Evolutionary conservation across 2,113 vertebrate species (phyloP), one percentile per base, ranked within the genome.

Genomic region (Carassius auratus): DNA sequence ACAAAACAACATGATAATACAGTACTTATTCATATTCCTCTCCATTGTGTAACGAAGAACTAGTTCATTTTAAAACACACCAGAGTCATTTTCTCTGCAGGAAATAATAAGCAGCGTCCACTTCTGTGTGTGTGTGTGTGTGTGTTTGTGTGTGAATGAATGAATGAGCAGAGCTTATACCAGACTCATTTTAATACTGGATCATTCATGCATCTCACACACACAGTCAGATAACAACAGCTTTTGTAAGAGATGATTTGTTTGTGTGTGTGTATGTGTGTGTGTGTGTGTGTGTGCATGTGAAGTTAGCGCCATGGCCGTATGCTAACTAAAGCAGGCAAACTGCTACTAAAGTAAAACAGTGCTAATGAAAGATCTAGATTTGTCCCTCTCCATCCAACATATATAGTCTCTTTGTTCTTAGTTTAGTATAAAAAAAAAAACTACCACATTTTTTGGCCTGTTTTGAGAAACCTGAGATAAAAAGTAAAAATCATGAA

Each of bases 121-220:
- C 52, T 89, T 42, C 85, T 89, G 78, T 84, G 77, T 48, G 55
- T 85, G 45, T 48, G 45, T 48, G 0, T 8, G 8, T 45, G 42
- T 45, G 1, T 45, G 42, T 45, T 1, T 45, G 2, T 36, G 36
- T 45, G 42, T 45, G 1, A n/a, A n/a, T n/a, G n/a, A n/a, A 1
- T 45, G 45, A 10, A 48, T 48, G 45, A 45, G 45, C 2, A 48
- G 45, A 55, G 4, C 75, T 55, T 71, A 75, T 50, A 82, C 23
- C 76, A 88, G 78, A 73, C 78, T 76, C 77, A 19, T 85, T 92
- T 92, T 90, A 91, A 90, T 91, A 88, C 81, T 82, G 85, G 83
- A 88, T 92, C 83, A 88, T 87, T 90, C 87, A 85, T 89, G 86
- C 88, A 85, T 88, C 87, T 87, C 64, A 26, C 68, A 88, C 36